phyloP scores from a whole-genome alignment of 2,113 vertebrate species.

The Merops nubicus region DNA sequence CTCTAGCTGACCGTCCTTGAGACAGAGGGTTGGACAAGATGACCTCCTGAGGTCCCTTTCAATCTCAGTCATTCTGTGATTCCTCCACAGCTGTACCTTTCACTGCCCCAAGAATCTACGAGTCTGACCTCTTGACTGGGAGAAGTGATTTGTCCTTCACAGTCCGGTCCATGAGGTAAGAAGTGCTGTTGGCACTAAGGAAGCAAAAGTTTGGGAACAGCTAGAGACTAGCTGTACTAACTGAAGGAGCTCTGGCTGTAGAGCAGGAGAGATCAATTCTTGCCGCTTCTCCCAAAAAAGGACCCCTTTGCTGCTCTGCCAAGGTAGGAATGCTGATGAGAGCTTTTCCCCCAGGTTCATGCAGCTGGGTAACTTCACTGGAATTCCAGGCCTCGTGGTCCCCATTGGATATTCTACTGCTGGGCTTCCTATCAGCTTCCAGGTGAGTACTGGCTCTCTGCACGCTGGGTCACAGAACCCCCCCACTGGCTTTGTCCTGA shows the following conservation, averaged over 20 bases:
- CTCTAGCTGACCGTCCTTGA: not conserved
- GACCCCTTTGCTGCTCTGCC: not conserved
- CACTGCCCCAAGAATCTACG: conserved; percentile 58
- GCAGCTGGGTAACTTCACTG: conserved; percentile 72
- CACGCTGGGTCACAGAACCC: not conserved
- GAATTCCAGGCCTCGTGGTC: conserved; percentile 68
- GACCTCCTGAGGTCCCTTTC: not conserved
- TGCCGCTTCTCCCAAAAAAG: not conserved
- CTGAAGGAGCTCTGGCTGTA: not conserved
- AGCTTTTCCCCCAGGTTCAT: conserved; percentile 45
- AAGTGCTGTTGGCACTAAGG: not conserved
- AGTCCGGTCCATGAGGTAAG: conserved; percentile 53
- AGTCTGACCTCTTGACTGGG: conserved; percentile 54
- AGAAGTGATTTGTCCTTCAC: not conserved
- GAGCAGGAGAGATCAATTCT: not conserved
- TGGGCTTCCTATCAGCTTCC: conserved; percentile 60
- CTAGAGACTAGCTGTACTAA: not conserved
- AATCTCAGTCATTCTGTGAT: not conserved
- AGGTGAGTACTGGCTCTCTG: conserved; percentile 19
- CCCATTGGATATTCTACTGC: conserved; percentile 62
- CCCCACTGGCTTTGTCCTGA: not conserved
- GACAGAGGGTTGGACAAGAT: not conserved
- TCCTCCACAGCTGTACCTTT: conserved; percentile 42
- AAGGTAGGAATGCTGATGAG: not conserved
- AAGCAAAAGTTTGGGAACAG: not conserved